Base-by-base conservation (phyloP, 2,888 invertebrate genomes). In the Folsomia manolachei region DNA sequence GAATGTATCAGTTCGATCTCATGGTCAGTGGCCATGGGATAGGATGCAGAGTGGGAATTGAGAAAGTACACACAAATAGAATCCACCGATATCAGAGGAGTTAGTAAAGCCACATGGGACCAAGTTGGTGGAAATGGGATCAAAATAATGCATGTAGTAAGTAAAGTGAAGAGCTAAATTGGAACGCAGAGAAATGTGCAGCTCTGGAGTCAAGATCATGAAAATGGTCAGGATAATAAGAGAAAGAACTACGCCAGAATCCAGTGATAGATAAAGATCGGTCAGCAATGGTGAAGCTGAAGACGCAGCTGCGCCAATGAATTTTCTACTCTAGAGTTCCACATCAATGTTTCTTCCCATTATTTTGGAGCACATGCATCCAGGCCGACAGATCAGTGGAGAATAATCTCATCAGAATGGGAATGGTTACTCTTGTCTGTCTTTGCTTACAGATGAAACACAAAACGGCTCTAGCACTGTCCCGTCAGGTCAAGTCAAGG, bases 141-240 rank as follows among this genome's bases (percentile, higher is more conserved):
- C 56, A 56, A 56, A 56, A 56, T 56, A 56, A 56, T 56, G 56
- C 56, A 56, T 56, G 56, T 61, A 69, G 62, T 23, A 39, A 69
- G 68, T 68, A 25, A 68, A 68, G 51, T 19, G 60, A 27, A 68
- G 26, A 69, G 62, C 39, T 69, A 69, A 62, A 69, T 68, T 69
- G 69, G 53, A 69, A 27, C 60, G 62, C 11, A 19, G 56, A 19
- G 56, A 56, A 56, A 56, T 56, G 56, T 21, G 21, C 56, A 56
- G n/a, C 56, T 56, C 56, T 14, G 4, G 56, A 56, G 56, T 56
- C 56, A 56, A 56, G 56, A 56, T 56, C 56, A 56, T 56, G 56
- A 56, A 56, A n/a, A 56, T 56, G 56, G n/a, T 56, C 56, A 56
- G 4, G 11, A 56, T 56, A 56, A 7, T 19, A 19, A 56, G 11